Conservation (phyloP, 2,113 vertebrate species). For the Percina caprodes region DNA sequence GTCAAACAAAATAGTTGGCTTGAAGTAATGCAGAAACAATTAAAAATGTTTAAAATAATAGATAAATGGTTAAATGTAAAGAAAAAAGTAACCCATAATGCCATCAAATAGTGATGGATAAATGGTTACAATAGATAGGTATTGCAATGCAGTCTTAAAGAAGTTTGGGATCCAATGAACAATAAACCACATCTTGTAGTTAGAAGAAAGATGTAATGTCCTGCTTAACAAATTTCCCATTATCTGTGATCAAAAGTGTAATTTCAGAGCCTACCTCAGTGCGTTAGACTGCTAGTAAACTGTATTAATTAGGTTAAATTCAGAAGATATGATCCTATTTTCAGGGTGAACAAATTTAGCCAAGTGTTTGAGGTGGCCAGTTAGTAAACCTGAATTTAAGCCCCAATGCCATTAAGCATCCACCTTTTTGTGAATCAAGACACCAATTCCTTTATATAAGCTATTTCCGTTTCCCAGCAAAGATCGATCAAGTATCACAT, state of each 20-base stretch:
- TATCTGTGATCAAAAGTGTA: background rate
- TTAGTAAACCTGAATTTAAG: conserved; percentile 2
- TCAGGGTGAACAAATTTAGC: background rate
- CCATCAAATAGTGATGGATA: background rate
- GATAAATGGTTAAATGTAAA: background rate
- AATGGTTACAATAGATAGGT: background rate
- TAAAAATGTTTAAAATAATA: background rate
- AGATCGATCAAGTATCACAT: background rate
- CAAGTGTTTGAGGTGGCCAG: background rate
- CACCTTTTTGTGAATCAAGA: conserved; percentile 22
- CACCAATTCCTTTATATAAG: background rate
- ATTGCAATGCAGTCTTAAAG: background rate
- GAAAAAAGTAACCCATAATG: no score
- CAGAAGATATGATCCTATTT: conserved; percentile 9
- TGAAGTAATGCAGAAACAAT: background rate
- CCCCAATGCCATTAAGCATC: background rate
- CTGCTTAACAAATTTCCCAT: background rate
- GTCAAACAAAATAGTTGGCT: background rate
- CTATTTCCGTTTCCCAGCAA: background rate
- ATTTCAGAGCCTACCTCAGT: background rate
- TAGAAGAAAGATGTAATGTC: background rate
- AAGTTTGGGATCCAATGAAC: background rate
- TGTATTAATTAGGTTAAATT: background rate
- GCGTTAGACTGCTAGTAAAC: background rate
- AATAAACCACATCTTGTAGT: background rate